Evolutionary conservation across 2,113 vertebrate genomes (phyloP), one percentile per base, ranked within the genome.

Genomic region (Centropristis striata): DNA sequence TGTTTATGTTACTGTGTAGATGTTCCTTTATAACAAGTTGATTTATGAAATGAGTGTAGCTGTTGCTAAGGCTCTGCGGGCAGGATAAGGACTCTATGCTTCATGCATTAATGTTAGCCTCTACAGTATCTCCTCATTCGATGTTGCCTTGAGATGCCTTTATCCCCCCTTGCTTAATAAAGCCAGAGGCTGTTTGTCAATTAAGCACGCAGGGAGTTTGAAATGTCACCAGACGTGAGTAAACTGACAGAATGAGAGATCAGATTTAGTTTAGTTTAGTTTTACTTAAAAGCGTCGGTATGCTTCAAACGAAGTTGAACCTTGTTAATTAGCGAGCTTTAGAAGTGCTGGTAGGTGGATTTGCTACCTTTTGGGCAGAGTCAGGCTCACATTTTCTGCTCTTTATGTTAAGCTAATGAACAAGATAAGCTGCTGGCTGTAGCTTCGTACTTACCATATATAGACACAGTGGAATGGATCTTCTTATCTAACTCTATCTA

Each of bases 1-100:
- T 78, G 67, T 84, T 85, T 85, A 83, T 65, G 51, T 73, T 63
- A 28, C 36, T 63, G 69, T 59, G 57, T 66, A 51, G 55, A 75
- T 60, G 55, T 74, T 65, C 69, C 50, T 72, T 73, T 86, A 68
- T 75, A 81, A 81, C 78, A 73, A 68, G 50, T 28, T 74, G 71
- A 87, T 87, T 73, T 71, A 87, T 87, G 23, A 68, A 83, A 81
- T 25, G 57, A 46, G 65, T 77, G 44, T 68, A 80, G 75, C 73
- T 67, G 75, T 86, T 87, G 78, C 84, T 84, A 64, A 71, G 27
- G 75, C 72, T 81, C 70, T 57, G 44, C 65, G 68, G 84, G 78
- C 53, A 75, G 73, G 51, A 58, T 27, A 63, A 69, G 25, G 41
- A 63, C 67, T 23, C 10, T 2, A 10, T 58, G 41, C 70, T 47